Conservation (phyloP, 1,140 invertebrate species). For the Drosophila punjabiensis region DNA sequence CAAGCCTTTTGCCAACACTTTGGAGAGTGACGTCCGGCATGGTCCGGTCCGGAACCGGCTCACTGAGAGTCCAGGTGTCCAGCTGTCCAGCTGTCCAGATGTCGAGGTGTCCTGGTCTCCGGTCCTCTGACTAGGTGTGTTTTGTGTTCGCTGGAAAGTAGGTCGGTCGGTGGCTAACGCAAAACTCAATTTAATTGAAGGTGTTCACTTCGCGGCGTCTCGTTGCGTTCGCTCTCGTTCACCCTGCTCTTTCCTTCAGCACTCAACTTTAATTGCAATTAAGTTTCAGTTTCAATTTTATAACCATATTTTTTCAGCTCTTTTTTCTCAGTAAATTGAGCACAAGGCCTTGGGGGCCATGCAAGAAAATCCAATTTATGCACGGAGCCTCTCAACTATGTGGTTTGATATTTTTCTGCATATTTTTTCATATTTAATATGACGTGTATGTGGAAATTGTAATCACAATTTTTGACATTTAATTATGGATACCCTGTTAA, state of each 20-base stretch:
- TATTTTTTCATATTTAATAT: conserved; percentile 21
- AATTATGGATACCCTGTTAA: conserved; percentile 28
- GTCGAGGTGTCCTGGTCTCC: conserved; percentile 17
- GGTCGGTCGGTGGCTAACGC: conserved; percentile 67
- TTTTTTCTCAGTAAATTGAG: conserved; percentile 60
- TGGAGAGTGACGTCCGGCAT: conserved; percentile 60
- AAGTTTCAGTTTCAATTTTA: conserved; percentile 69
- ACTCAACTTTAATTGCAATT: conserved; percentile 79
- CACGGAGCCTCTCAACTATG: conserved; percentile 37
- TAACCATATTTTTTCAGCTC: conserved; percentile 51
- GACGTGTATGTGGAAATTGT: conserved; percentile 22
- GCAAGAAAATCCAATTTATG: conserved; percentile 70
- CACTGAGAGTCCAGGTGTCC: conserved; percentile 4
- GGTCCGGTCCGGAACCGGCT: conserved; percentile 27
- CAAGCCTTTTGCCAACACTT: conserved; percentile 76
- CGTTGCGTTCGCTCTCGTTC: conserved; percentile 33
- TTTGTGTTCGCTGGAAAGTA: conserved; percentile 49
- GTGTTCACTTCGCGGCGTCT: conserved; percentile 58
- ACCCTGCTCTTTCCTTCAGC: conserved; percentile 44
- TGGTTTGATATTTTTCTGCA: conserved; percentile 18
- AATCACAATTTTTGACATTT: conserved; percentile 19
- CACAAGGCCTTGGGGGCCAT: conserved; percentile 62
- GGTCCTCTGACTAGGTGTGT: conserved; percentile 40
- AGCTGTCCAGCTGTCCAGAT: neutral
- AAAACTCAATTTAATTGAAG: conserved; percentile 73